Evolutionary conservation across 2,797 vertebrate species (phyloP).

Genomic region (Hippocampus kuda): DNA sequence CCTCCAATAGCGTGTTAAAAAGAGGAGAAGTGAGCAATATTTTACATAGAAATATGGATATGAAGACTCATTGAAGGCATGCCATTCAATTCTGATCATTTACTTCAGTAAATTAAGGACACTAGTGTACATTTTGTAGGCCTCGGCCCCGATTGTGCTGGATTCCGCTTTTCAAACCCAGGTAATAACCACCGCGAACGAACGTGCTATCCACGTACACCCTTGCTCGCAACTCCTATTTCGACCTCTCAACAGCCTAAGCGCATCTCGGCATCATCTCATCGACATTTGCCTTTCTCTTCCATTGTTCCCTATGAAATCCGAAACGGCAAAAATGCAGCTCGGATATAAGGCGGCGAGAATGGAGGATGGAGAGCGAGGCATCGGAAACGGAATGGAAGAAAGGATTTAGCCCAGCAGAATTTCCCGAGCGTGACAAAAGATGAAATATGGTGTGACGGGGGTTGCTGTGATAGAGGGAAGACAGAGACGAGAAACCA

Average conservation of each 20-base stretch:
- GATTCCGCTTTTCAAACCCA: not conserved
- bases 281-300: slow-evolving; percentile 27
- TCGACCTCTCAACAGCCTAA: slow-evolving; percentile 22
- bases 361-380: slow-evolving; percentile 19
- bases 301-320: slow-evolving; percentile 25
- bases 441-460: not conserved
- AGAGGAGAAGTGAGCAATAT: too few species aligned
- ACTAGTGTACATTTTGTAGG: not conserved
- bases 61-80: too few species aligned
- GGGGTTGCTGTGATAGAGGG: slow-evolving; percentile 1
- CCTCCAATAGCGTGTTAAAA: too few species aligned
- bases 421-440: slow-evolving; percentile 28
- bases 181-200: not conserved
- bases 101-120: too few species aligned
- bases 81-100: too few species aligned
- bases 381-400: slow-evolving; percentile 14
- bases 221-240: slow-evolving; percentile 8
- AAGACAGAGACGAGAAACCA: slow-evolving; percentile 23
- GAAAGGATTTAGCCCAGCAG: slow-evolving; percentile 25
- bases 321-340: slow-evolving; percentile 19
- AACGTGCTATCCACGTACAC: not conserved
- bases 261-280: slow-evolving; percentile 25
- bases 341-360: slow-evolving; percentile 17
- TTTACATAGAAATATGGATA: too few species aligned
- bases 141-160: not conserved